Evolutionary conservation across 2,797 vertebrate species (phyloP).

Genomic region (Pteronotus mesoamericanus): DNA sequence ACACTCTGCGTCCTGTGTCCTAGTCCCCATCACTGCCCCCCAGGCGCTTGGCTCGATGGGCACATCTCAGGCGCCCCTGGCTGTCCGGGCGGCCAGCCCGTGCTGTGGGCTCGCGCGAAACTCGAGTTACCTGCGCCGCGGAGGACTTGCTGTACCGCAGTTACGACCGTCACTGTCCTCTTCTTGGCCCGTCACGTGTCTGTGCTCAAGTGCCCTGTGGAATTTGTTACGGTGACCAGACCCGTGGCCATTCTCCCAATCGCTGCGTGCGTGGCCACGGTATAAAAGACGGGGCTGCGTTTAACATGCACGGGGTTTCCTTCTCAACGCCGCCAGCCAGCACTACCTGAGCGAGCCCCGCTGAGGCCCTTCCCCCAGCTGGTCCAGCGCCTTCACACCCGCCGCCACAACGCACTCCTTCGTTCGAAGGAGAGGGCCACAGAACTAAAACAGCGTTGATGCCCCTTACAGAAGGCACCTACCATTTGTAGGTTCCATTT

Average conservation of each 20-base stretch:
- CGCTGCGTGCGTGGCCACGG: too few relatives aligned
- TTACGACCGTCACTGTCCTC: accelerated
- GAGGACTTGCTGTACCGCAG: accelerated
- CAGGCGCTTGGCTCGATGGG: background rate
- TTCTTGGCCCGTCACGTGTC: background rate
- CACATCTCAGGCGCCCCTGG: background rate
- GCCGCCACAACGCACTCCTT: accelerated
- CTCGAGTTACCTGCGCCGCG: accelerated
- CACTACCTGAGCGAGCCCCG: too few relatives aligned
- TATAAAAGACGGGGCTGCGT: background rate
- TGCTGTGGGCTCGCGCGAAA: accelerated
- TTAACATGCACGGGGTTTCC: accelerated
- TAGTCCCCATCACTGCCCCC: background rate
- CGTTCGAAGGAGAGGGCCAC: background rate
- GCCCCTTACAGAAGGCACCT: too few relatives aligned
- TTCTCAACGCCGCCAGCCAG: background rate
- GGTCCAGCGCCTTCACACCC: background rate
- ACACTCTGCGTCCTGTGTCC: background rate
- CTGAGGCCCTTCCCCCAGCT: accelerated
- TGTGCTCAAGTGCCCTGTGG: too few relatives aligned
- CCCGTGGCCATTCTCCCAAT: background rate
- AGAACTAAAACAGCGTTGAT: accelerated
- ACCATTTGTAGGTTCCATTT: accelerated
- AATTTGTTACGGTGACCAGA: accelerated
- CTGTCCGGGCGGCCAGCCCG: accelerated